Conservation (phyloP, 2,797 vertebrate species). For the Sarcophilus harrisii region DNA sequence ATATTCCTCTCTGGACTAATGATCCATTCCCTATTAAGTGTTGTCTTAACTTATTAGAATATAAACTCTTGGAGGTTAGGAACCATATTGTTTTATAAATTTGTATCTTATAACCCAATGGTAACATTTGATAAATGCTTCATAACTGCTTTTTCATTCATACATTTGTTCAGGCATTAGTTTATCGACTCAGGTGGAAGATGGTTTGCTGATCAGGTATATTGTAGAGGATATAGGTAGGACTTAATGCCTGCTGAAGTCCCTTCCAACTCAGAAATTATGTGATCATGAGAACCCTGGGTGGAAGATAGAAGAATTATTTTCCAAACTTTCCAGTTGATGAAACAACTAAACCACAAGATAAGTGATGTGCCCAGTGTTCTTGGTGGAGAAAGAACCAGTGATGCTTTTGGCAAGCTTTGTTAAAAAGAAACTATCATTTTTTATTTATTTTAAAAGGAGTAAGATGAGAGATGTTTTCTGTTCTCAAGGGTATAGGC, state of each 20-base stretch:
- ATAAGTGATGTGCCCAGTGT: neutral
- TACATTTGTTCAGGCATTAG: neutral
- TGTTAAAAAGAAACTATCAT: neutral
- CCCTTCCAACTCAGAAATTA: neutral
- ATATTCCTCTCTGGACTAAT: neutral
- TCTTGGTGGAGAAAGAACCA: neutral
- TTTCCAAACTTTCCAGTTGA: neutral
- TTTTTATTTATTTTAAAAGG: neutral
- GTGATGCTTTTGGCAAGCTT: neutral
- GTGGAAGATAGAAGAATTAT: neutral
- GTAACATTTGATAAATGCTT: neutral
- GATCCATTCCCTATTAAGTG: neutral
- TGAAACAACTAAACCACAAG: neutral
- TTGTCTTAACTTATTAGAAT: neutral
- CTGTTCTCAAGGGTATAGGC: neutral
- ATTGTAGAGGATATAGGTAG: neutral
- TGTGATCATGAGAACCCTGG: neutral
- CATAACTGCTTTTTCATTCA: neutral
- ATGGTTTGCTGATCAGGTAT: neutral
- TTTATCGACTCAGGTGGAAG: neutral
- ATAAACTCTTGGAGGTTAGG: neutral
- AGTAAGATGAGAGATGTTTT: neutral
- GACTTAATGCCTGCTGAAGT: neutral
- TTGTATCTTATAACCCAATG: neutral
- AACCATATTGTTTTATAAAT: neutral